phyloP scores from a whole-genome alignment of 2,797 vertebrate species.

The Xiphorhynchus erythropygius region DNA sequence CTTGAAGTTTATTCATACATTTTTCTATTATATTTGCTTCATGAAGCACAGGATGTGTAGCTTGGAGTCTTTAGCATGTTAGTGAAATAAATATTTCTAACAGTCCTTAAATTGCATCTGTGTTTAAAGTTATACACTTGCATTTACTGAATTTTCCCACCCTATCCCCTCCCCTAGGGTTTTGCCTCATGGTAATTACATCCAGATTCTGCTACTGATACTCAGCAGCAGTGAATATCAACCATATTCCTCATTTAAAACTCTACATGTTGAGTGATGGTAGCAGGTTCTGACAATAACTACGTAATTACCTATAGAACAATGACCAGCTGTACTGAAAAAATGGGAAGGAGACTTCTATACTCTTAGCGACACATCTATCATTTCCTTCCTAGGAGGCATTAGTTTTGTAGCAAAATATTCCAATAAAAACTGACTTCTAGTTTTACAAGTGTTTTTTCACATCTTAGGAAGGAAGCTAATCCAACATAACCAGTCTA shows the following conservation, averaged over 20 bases:
- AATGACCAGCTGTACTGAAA: neutral
- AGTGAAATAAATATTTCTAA: neutral
- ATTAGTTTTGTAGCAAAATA: neutral
- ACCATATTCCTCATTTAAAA: neutral
- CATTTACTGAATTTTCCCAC: neutral
- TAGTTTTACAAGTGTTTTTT: neutral
- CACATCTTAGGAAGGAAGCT: neutral
- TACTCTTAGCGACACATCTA: neutral
- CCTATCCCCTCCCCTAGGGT: neutral
- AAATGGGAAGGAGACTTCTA: neutral
- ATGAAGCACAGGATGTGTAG: neutral
- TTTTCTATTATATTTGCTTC: neutral
- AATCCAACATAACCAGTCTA: neutral
- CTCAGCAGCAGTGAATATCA: neutral
- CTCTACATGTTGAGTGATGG: neutral
- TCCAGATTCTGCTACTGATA: neutral
- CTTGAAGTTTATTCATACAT: neutral
- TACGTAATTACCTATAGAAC: neutral
- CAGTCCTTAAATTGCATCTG: too few species aligned
- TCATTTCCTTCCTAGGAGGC: neutral
- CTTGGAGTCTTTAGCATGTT: neutral
- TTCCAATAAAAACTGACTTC: neutral
- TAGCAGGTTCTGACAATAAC: neutral
- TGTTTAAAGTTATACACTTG: neutral
- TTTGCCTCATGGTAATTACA: neutral